phyloP scores from a whole-genome alignment of 2,888 invertebrate species.

The Drosophila rubida region DNA sequence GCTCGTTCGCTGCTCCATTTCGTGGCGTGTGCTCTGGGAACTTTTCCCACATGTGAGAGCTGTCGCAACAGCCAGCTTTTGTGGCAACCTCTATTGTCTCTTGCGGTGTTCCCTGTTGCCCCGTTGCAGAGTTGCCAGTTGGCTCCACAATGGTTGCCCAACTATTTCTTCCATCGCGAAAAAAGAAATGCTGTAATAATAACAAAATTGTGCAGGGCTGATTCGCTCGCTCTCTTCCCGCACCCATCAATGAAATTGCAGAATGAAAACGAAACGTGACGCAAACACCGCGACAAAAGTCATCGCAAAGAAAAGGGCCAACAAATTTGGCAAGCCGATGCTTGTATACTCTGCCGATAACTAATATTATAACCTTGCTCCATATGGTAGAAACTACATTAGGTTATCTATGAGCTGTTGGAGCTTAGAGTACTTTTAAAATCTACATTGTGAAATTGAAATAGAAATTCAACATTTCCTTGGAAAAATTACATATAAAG shows the following conservation, averaged over 20 bases:
- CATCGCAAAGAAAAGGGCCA: slow-evolving; percentile 13
- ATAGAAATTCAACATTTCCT: too few relatives aligned
- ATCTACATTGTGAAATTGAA: too few relatives aligned
- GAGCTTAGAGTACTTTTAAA: too few relatives aligned
- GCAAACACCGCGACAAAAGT: slow-evolving; percentile 57
- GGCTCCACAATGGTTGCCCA: slow-evolving; percentile 59
- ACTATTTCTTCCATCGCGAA: slow-evolving; percentile 51
- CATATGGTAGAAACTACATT: too few relatives aligned
- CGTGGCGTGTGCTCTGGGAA: slow-evolving; percentile 60
- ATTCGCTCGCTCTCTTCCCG: background rate
- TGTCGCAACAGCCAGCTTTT: slow-evolving; percentile 15
- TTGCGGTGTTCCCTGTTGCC: background rate
- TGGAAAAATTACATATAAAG: too few relatives aligned
- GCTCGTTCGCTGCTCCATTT: slow-evolving; percentile 67
- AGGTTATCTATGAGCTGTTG: too few relatives aligned
- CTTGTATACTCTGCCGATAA: slow-evolving; percentile 20
- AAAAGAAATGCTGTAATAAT: slow-evolving; percentile 78
- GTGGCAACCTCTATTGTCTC: slow-evolving; percentile 54
- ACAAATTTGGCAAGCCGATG: slow-evolving; percentile 12
- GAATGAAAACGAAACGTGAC: slow-evolving; percentile 78
- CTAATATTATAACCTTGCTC: background rate
- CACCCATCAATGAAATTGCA: slow-evolving; percentile 28
- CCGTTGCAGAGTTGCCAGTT: slow-evolving; percentile 17
- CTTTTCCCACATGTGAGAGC: slow-evolving; percentile 59
- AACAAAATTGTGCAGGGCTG: slow-evolving; percentile 67